These are phyloP conservation scores for Myotis findleyi DNA, from an alignment of 2,797 vertebrate species.

Conservation along the genomic window DNA sequence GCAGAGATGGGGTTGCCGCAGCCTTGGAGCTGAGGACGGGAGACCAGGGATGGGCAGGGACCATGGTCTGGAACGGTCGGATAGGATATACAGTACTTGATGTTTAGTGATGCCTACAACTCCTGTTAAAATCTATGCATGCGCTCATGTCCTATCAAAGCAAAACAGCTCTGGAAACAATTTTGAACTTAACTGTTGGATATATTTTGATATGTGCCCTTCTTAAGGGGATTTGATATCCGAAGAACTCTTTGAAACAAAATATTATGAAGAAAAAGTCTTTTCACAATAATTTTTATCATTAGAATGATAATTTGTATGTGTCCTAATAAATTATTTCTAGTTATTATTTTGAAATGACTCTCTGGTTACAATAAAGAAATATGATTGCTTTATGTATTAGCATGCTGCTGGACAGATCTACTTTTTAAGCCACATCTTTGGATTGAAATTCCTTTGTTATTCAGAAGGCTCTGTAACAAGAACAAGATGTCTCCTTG, in stretches of 20 bases:
- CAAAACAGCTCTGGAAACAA: background rate
- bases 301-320: background rate
- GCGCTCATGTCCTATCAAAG: background rate
- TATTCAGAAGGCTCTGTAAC: background rate
- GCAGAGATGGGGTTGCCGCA: background rate
- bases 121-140: background rate
- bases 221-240: background rate
- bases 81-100: background rate
- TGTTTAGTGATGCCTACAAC: background rate
- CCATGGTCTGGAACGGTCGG: background rate
- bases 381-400: background rate
- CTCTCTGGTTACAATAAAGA: background rate
- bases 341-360: background rate
- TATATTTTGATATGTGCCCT: background rate
- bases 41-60: background rate
- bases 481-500: background rate
- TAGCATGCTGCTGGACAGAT: background rate
- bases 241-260: background rate
- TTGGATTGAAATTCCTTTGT: background rate
- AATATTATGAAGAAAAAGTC: background rate
- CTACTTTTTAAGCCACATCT: background rate
- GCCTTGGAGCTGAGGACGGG: background rate
- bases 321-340: background rate
- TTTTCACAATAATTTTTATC: background rate
- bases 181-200: background rate